phyloP scores from a whole-genome alignment of 2,797 vertebrate species.

The Sardinella longiceps region DNA sequence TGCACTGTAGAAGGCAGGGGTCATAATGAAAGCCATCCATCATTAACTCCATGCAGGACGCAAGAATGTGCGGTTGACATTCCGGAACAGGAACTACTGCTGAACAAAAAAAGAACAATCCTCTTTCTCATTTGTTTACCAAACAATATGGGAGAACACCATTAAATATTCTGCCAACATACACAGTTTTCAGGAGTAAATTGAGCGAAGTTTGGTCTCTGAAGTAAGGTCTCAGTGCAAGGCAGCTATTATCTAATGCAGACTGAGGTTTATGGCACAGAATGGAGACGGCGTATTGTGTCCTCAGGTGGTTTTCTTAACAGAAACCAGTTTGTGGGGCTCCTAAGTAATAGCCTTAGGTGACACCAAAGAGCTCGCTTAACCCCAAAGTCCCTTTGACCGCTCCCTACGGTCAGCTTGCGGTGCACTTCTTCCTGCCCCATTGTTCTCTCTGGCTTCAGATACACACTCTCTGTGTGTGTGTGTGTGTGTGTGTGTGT shows the following conservation, averaged over 20 bases:
- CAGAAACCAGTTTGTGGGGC: background rate
- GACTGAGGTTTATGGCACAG: background rate
- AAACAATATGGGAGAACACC: background rate
- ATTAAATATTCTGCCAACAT: background rate
- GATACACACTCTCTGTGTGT: too few species aligned
- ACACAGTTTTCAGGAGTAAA: background rate
- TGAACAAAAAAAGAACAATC: constrained; percentile 10
- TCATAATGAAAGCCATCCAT: constrained; percentile 72
- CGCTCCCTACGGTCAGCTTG: constrained; percentile 30
- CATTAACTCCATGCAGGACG: constrained; percentile 60
- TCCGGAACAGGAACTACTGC: constrained; percentile 44
- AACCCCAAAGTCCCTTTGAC: background rate
- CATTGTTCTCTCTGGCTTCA: constrained; percentile 44
- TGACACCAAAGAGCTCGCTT: background rate
- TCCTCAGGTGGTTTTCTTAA: background rate
- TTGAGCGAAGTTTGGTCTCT: background rate
- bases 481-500: constrained; percentile 19
- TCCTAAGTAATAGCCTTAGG: background rate
- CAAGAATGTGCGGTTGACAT: constrained; percentile 61
- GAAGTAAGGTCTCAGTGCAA: background rate
- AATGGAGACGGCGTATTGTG: background rate
- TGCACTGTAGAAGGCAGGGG: constrained; percentile 53
- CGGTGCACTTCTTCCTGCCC: constrained; percentile 47
- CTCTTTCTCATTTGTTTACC: background rate
- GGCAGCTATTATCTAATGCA: background rate